Evolutionary conservation across 2,888 invertebrate species (phyloP).

Genomic region (Epirrita christyi): DNA sequence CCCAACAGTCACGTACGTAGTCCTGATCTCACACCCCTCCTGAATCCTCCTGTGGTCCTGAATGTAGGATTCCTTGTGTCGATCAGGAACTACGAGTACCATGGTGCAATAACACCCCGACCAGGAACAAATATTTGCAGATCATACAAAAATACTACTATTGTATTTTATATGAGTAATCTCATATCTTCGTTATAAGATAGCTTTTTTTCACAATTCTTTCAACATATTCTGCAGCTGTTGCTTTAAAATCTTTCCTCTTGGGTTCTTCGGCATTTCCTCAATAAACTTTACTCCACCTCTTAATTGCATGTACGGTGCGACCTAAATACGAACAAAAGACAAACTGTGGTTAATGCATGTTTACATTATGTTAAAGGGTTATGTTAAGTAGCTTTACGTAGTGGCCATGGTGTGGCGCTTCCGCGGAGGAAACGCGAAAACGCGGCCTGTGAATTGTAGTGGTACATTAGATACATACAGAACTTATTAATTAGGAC

Average conservation of each 20-base stretch:
- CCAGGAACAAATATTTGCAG: too few species aligned
- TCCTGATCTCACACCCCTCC: too few species aligned
- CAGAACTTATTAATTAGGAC: not conserved
- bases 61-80: too few species aligned
- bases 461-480: not conserved
- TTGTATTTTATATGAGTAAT: too few species aligned
- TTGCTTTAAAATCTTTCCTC: conserved; percentile 88
- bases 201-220: too few species aligned
- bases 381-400: conserved; percentile 35
- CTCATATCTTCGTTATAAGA: too few species aligned
- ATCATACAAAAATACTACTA: too few species aligned
- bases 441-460: conserved; percentile 9
- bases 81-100: too few species aligned
- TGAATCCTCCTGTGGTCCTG: too few species aligned
- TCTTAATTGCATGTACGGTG: conserved; percentile 86
- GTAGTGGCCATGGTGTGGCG: conserved; percentile 17
- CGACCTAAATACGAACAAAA: conserved; percentile 56
- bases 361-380: too few species aligned
- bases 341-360: conserved; percentile 37
- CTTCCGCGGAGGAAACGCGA: conserved; percentile 25
- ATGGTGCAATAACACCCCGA: too few species aligned
- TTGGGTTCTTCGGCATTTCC: conserved; percentile 87
- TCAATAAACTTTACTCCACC: conserved; percentile 88
- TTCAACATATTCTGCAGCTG: conserved; percentile 77
- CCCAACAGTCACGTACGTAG: too few species aligned